Evolutionary conservation across 2,888 invertebrate species (phyloP), one percentile per base, ranked within the genome.

Genomic region (Pyrrhia umbra): DNA sequence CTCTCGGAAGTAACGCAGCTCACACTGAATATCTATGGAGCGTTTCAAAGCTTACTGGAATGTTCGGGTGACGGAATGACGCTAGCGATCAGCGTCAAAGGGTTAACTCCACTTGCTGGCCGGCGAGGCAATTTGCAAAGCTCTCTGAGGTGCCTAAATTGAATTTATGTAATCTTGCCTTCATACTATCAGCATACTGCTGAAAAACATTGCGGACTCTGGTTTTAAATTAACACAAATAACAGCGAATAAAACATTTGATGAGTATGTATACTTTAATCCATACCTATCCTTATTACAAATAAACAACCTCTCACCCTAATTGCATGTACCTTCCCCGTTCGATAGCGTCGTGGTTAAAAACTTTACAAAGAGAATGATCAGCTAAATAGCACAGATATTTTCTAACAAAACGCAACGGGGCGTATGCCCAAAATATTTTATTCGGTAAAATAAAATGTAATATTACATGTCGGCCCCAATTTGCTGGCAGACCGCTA

Each of bases 91-190:
- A 83, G 69, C 85, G 72, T 91, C 92, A 92, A 92, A 93, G 91
- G 88, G 88, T 84, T 86, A 85, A 85, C 86, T 87, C 72, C 77
- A 81, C 79, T 86, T 79, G 81, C 86, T 86, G 85, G 87, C 80
- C 85, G 85, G 83, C 77, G 85, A 86, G 88, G 86, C 92, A 92
- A 92, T 92, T 93, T 90, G 88, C 87, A 84, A 84, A 84, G 81
- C 88, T 87, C 91, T 90, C 89, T 85, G 90, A 92, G 88, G 88
- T 89, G 85, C 82, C 85, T 83, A 86, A 92, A 93, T 92, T 92
- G 89, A 94, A 92, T 93, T 92, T 91, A 91, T 92, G 88, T 90
- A 89, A 90, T 90, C 88, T 86, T 85, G 80, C 85, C 83, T 85
- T 86, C 69, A 81, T 75, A 75, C 75, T 55, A 51, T 59, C 49